phyloP scores from a whole-genome alignment of 2,113 vertebrate species.

The Atlantisia rogersi region DNA sequence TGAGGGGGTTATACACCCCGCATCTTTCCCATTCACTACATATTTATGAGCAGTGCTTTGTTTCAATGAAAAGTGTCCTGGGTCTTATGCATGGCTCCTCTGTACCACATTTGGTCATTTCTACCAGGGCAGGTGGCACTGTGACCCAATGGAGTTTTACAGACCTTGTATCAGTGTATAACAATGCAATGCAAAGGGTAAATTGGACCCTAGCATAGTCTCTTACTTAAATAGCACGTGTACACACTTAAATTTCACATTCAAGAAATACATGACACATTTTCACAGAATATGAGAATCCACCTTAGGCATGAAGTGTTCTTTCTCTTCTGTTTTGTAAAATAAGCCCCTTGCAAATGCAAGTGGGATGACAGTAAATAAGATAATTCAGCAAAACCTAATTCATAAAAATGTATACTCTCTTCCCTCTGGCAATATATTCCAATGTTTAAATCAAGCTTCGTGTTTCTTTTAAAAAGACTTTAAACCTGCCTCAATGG shows the following conservation, averaged over 20 bases:
- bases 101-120: background rate
- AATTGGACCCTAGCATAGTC: background rate
- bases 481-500: conserved; percentile 44
- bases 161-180: background rate
- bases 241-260: background rate
- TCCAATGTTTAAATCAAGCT: conserved; percentile 41
- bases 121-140: background rate
- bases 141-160: background rate
- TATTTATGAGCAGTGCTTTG: background rate
- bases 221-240: background rate
- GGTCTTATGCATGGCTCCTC: background rate
- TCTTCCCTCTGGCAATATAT: conserved; percentile 42
- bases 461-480: conserved; percentile 54
- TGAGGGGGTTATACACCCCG: background rate
- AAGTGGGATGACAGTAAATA: background rate
- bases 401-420: conserved; percentile 26
- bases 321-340: background rate
- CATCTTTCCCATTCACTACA: background rate
- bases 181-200: background rate
- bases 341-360: background rate
- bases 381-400: conserved; percentile 43
- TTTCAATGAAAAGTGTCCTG: background rate
- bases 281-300: conserved; percentile 10
- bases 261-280: background rate
- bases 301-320: background rate